Evolutionary conservation across 2,797 vertebrate species (phyloP).

Genomic region (Phaenicophaeus curvirostris): DNA sequence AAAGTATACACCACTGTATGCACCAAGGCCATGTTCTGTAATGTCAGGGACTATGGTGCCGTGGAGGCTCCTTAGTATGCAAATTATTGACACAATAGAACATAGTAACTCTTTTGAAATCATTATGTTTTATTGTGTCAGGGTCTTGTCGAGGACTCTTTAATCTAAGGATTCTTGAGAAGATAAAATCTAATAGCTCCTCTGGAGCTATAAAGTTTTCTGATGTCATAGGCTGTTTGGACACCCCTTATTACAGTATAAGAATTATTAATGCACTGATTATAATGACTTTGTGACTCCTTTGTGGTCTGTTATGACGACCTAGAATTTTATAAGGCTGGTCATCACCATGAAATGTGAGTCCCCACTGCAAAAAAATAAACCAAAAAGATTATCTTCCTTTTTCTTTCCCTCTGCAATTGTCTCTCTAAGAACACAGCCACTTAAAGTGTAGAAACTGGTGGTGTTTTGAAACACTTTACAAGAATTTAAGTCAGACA

Average conservation of each 20-base stretch:
- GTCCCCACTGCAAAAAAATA: background rate
- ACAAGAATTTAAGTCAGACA: background rate
- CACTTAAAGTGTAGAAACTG: background rate
- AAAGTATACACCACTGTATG: background rate
- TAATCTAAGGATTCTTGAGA: slow-evolving; percentile 73
- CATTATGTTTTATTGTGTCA: slow-evolving; percentile 74
- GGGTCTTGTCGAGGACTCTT: slow-evolving; percentile 72
- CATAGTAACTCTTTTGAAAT: slow-evolving; percentile 68
- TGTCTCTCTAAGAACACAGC: background rate
- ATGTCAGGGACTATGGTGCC: slow-evolving; percentile 39
- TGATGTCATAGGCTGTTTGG: slow-evolving; percentile 76
- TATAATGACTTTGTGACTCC: slow-evolving; percentile 46
- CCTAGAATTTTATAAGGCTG: slow-evolving; percentile 22
- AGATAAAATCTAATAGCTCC: slow-evolving; percentile 75
- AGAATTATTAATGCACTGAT: slow-evolving; percentile 50
- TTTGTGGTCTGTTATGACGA: slow-evolving; percentile 34
- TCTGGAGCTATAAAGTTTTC: slow-evolving; percentile 69
- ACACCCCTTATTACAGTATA: slow-evolving; percentile 62
- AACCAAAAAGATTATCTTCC: background rate
- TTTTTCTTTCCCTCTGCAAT: background rate
- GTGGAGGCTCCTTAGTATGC: slow-evolving; percentile 63
- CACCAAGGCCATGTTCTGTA: background rate
- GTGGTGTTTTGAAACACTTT: background rate
- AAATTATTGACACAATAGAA: slow-evolving; percentile 74
- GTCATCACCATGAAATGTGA: background rate